These are phyloP conservation scores for Stichodactyla helianthus DNA, from an alignment of 64 coral and sea anemone species.

Conservation along the genomic window DNA sequence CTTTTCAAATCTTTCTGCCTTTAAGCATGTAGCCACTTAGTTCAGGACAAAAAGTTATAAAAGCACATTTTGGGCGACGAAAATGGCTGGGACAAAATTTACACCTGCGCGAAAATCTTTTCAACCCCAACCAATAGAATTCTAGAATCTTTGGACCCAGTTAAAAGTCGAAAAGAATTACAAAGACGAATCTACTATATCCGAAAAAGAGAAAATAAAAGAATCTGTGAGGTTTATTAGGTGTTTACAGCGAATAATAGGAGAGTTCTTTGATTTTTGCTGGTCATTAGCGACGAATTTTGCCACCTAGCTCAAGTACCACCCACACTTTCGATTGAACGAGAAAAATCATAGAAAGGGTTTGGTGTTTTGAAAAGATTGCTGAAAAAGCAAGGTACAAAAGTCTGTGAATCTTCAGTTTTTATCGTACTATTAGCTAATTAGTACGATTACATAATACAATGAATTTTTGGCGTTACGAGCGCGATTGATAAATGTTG, in stretches of 20 bases:
- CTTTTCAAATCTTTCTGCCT: no score
- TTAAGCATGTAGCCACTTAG: no score
- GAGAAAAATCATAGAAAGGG: not conserved
- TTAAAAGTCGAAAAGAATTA: not conserved
- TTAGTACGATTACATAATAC: no score
- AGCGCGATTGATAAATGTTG: no score
- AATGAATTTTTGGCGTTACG: no score
- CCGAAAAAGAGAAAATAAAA: not conserved
- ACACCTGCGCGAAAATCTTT: not conserved
- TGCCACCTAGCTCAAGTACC: not conserved
- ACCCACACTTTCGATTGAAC: not conserved
- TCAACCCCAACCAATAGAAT: not conserved
- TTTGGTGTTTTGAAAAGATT: not conserved
- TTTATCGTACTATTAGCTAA: no score
- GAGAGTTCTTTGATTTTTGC: not conserved
- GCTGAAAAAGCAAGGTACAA: no score
- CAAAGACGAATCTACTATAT: not conserved
- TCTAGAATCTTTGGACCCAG: not conserved
- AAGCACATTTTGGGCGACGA: no score
- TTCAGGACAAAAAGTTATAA: no score
- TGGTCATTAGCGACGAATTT: not conserved
- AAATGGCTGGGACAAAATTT: not conserved
- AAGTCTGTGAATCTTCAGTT: no score
- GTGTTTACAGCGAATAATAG: not conserved
- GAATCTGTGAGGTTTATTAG: not conserved